Evolutionary conservation across 2,888 invertebrate species (phyloP), one percentile per base, ranked within the genome.

Genomic region (Yponomeuta malinellus): DNA sequence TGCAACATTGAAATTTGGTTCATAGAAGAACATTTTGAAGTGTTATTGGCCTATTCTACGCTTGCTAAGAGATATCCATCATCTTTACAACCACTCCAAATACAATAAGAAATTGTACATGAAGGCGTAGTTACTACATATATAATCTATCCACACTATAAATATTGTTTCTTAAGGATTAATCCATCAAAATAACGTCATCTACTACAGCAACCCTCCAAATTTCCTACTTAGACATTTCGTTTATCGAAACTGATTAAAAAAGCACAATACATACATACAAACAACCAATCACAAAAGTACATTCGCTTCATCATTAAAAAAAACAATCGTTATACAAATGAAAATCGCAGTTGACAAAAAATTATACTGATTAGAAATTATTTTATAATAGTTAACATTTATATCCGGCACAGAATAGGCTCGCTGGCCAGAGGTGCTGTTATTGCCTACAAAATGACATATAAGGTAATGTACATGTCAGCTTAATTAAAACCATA

Each of bases 181-280:
- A 43, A 43, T 43, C 9, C 6, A 43, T 43, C 43, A 43, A 59
- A 52, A 59, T 59, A 15, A 5, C 15, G 12, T 15, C 3, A 59
- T 37, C 67, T 72, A 72, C 74, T 73, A 74, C 68, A 74, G 52
- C 73, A 73, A 72, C 72, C 6, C 43, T 43, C 43, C 0, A 8
- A 43, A 43, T 43, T 5, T 43, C 43, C 43, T 73, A 74, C 73
- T 71, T 69, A 71, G 72, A 70, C 65, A 72, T 72, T 68, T 37
- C 65, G 48, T 71, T 43, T 43, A 5, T 43, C 43, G 43, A 63
- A 71, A 29, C 65, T 70, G 64, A 65, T 70, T 43, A 67, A 12
- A 71, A 72, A 69, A 68, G 72, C 69, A 72, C 43, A 43, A 43
- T 43, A 43, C 69, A 73, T 33, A 65, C 65, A 73, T 72, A 72